Conservation (phyloP, 2,797 vertebrate species). For the Bradypodion pumilum region DNA sequence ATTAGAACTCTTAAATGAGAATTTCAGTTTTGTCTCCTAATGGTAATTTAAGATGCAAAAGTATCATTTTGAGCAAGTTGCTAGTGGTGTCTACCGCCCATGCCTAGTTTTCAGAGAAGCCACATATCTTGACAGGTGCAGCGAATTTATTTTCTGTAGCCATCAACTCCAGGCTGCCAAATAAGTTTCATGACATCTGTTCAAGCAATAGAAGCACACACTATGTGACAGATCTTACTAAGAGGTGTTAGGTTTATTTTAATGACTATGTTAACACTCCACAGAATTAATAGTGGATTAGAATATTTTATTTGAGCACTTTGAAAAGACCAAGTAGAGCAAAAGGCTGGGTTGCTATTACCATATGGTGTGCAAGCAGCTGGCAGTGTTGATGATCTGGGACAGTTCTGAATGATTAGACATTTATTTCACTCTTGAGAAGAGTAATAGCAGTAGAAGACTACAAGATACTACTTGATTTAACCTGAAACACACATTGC, state of each 20-base stretch:
- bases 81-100: not conserved
- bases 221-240: not conserved
- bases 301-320: constrained; percentile 6
- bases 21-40: constrained; percentile 10
- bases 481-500: not conserved
- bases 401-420: not conserved
- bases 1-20: not conserved
- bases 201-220: not conserved
- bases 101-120: not conserved
- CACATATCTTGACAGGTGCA: constrained; percentile 6
- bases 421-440: not conserved
- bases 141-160: constrained; percentile 17
- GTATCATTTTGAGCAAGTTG: constrained; percentile 13
- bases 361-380: not conserved
- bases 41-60: not conserved
- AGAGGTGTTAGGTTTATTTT: constrained; percentile 3
- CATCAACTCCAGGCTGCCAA: not conserved
- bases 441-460: not conserved
- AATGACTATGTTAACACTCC: not conserved
- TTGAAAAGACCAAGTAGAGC: not conserved
- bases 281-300: not conserved
- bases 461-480: not conserved
- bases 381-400: not conserved
- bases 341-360: not conserved
- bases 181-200: constrained; percentile 7